Base-by-base conservation (phyloP, 2,888 invertebrate genomes). In the Eupelmus urozonus region DNA sequence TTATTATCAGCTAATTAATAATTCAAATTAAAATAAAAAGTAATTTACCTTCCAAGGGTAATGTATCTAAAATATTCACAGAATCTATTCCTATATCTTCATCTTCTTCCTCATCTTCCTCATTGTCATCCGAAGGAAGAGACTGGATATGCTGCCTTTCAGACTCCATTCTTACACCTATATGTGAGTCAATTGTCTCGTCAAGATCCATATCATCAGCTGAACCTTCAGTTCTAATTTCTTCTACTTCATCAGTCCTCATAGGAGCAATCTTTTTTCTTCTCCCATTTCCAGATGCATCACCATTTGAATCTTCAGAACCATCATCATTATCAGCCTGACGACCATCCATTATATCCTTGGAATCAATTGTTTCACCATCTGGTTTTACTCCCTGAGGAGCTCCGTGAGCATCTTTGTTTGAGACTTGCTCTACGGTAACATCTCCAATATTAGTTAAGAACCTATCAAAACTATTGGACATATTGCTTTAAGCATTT, bases 381-480 rank as follows among this genome's bases (percentile, higher is more conserved):
- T 82, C 81, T 0, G 27, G 65, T 20, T 20, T 80, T 65, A 77
- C 80, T 69, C 81, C 76, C 71, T 85, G 85, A 70, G 82, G 80
- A 29, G 85, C 78, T 74, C 85, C 83, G 53, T 85, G 79, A 76
- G 83, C 84, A 69, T 85, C 82, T 65, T 86, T 85, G 60, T 90
- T 88, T 79, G 88, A 84, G 77, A 90, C 90, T 59, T 92, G 89
- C 86, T 93, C 92, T 83, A 93, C 92, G 57, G 92, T 93, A 84
- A 92, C 92, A 90, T 92, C 92, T 83, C 92, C 92, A 80, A 92
- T 91, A 84, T 91, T 90, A 82, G 92, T 92, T 78, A 93, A 87
- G 85, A 92, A 91, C 81, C 91, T 91, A 86, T 92, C 92, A 91
- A 92, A 85, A 85, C 87, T 88, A 84, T 88, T 89, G 82, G 89